phyloP scores from a whole-genome alignment of 2,797 vertebrate genomes.

The Eleutherodactylus coqui region DNA sequence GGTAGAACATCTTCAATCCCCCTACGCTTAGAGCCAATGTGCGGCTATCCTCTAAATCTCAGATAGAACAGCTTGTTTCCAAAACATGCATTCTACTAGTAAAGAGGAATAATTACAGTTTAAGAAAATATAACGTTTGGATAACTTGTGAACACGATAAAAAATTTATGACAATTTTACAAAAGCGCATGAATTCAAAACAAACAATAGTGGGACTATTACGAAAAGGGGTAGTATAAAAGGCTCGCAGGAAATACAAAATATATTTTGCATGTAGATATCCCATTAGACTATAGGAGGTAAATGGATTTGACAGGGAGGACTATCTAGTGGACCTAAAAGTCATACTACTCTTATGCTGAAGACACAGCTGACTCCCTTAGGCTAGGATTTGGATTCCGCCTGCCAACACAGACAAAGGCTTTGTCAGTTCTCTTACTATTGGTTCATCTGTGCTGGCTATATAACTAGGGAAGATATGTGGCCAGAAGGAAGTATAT shows the following conservation, averaged over 20 bases:
- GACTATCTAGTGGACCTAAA: neutral
- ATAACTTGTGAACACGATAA: too few relatives aligned
- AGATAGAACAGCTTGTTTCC: too few relatives aligned
- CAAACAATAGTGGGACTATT: neutral
- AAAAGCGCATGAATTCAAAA: too few relatives aligned
- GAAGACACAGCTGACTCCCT: constrained; percentile 6
- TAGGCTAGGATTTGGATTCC: constrained; percentile 13
- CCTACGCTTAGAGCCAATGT: too few relatives aligned
- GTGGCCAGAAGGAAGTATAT: neutral
- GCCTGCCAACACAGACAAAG: constrained; percentile 24
- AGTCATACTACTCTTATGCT: neutral
- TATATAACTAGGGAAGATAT: neutral
- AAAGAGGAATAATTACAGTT: too few relatives aligned
- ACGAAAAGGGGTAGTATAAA: too few relatives aligned
- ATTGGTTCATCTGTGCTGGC: neutral
- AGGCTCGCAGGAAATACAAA: neutral
- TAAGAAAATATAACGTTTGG: too few relatives aligned
- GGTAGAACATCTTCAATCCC: too few relatives aligned
- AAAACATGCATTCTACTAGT: too few relatives aligned
- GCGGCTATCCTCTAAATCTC: too few relatives aligned
- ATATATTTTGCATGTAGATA: neutral
- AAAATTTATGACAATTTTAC: too few relatives aligned
- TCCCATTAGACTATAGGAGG: neutral
- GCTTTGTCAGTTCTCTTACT: constrained; percentile 21
- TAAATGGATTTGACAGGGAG: neutral